Conservation (phyloP, 2,888 invertebrate species). For the Sphaeridia pumilis region DNA sequence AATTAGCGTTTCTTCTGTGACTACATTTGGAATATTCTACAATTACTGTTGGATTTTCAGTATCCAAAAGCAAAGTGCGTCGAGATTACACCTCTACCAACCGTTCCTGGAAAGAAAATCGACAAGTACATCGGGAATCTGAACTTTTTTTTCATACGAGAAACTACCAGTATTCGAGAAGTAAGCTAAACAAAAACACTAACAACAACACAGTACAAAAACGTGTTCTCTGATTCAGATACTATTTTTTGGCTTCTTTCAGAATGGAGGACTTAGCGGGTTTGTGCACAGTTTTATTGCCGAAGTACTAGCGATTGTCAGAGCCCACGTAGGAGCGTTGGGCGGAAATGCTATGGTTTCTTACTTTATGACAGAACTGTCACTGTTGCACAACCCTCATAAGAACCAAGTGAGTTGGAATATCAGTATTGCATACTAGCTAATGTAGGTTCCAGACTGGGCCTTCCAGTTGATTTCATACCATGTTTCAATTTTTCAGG, state of each 20-base stretch:
- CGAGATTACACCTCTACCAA: conserved; percentile 68
- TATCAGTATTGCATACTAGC: too few species aligned
- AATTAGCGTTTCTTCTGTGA: too few species aligned
- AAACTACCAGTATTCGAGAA: conserved; percentile 83
- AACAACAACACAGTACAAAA: too few species aligned
- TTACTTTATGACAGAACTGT: conserved; percentile 83
- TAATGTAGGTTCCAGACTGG: not conserved
- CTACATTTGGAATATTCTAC: too few species aligned
- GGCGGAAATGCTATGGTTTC: conserved; percentile 93
- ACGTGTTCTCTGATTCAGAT: not conserved
- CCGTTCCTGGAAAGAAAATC: conserved; percentile 62
- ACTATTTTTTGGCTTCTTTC: conserved; percentile 28
- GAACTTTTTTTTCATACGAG: conserved; percentile 89
- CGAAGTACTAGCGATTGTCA: conserved; percentile 85
- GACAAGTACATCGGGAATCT: conserved; percentile 77
- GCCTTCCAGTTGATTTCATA: not conserved
- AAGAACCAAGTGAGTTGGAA: conserved; percentile 78
- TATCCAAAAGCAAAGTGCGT: conserved; percentile 40
- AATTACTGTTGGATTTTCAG: not conserved
- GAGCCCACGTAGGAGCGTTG: conserved; percentile 82
- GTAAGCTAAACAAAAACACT: too few species aligned
- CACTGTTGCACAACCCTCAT: conserved; percentile 81
- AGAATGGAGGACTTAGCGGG: conserved; percentile 82
- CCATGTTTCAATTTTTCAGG: too few species aligned
- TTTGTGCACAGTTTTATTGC: conserved; percentile 89